phyloP scores from a whole-genome alignment of 2,888 invertebrate genomes.

The Brenthis daphne region DNA sequence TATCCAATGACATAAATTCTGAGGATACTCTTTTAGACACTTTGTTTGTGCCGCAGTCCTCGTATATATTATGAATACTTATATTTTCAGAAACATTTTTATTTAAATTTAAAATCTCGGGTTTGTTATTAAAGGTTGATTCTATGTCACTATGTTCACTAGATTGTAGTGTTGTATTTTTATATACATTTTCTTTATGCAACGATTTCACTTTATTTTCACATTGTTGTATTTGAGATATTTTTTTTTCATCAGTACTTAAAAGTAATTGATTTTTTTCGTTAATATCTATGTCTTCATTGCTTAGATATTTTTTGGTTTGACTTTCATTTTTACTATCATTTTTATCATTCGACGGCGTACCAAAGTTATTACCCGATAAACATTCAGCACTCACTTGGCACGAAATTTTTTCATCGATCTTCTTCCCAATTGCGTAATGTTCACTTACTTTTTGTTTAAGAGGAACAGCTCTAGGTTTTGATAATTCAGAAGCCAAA shows the following conservation, averaged over 20 bases:
- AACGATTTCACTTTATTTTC: not conserved
- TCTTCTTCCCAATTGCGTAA: conserved; percentile 60
- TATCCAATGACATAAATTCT: conserved; percentile 4
- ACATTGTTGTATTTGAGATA: too few relatives aligned
- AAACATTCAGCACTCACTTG: not conserved
- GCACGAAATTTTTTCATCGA: conserved; percentile 55
- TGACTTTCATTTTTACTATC: too few relatives aligned
- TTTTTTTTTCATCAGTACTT: too few relatives aligned
- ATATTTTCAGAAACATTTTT: not conserved
- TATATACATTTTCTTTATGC: not conserved
- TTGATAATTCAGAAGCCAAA: conserved; percentile 62
- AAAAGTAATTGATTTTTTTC: too few relatives aligned
- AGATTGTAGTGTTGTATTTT: not conserved
- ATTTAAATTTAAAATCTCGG: not conserved
- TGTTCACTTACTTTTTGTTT: conserved; percentile 68
- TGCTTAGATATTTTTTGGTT: too few relatives aligned
- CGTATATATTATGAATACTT: not conserved
- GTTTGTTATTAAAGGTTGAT: not conserved
- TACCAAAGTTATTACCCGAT: conserved; percentile 1
- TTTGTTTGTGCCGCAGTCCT: conserved; percentile 1
- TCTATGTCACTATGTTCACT: not conserved
- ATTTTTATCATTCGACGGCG: not conserved
- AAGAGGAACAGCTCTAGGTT: conserved; percentile 63
- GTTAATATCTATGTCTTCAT: too few relatives aligned
- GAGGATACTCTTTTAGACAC: not conserved